These are phyloP conservation scores for Nasonia longicornis DNA, from an alignment of 1,140 invertebrate genomes.

Conservation along the genomic window DNA sequence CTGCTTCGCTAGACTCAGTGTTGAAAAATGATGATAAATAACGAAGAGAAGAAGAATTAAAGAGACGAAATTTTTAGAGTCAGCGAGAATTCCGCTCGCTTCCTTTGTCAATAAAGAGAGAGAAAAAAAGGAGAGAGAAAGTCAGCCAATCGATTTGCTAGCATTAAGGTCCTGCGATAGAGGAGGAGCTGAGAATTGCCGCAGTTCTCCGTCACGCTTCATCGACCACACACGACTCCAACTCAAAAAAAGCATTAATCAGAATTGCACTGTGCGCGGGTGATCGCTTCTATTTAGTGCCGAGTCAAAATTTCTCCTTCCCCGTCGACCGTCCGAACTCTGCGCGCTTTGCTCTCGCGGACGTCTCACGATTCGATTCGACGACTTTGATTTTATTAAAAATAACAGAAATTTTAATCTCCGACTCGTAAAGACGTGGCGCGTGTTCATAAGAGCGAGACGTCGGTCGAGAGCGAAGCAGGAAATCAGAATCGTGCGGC, in stretches of 20 bases:
- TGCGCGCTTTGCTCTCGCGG: neutral
- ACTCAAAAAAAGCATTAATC: neutral
- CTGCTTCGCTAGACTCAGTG: too few relatives aligned
- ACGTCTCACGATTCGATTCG: constrained; percentile 7
- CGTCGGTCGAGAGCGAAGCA: constrained; percentile 3
- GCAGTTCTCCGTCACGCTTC: constrained; percentile 16
- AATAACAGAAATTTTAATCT: too few relatives aligned
- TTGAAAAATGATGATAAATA: neutral
- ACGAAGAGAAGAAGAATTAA: neutral
- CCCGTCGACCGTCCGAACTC: neutral
- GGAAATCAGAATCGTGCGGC: neutral
- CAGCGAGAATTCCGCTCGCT: neutral
- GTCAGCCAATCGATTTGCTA: constrained; percentile 40
- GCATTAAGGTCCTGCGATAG: constrained; percentile 60
- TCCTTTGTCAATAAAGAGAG: constrained; percentile 5
- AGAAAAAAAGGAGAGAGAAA: neutral
- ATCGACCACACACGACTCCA: constrained; percentile 8
- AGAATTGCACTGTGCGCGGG: neutral
- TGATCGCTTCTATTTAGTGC: neutral
- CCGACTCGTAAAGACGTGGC: too few relatives aligned
- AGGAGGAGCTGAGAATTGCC: constrained; percentile 9
- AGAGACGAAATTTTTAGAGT: neutral
- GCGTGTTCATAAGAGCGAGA: neutral
- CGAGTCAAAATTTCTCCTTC: constrained; percentile 21
- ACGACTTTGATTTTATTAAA: too few relatives aligned